phyloP scores from a whole-genome alignment of 2,888 invertebrate species.

The Punctoribates punctum region DNA sequence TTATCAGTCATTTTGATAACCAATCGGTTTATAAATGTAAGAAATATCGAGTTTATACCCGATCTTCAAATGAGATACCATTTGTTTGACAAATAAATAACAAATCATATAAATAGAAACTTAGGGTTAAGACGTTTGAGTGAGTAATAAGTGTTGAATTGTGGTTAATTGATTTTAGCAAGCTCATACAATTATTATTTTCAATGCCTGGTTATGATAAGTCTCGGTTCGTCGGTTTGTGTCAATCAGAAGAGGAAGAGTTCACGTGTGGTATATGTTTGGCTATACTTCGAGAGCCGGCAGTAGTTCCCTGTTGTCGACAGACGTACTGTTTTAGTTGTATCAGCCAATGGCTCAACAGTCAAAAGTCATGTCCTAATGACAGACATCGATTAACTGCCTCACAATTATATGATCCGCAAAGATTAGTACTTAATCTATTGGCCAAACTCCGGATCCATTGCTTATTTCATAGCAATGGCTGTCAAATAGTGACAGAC shows the following conservation, averaged over 20 bases:
- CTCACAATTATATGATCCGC: conserved; percentile 29
- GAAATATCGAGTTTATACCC: no score
- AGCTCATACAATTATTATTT: background rate
- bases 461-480: conserved; percentile 5
- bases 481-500: conserved; percentile 10
- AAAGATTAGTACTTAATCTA: conserved; percentile 32
- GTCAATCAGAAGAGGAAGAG: conserved; percentile 9
- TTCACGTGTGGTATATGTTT: conserved; percentile 34
- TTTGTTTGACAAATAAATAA: no score
- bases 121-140: no score
- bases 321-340: conserved; percentile 21
- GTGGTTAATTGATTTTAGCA: background rate
- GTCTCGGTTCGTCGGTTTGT: background rate
- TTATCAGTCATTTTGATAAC: no score
- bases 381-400: conserved; percentile 12
- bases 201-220: conserved; percentile 20
- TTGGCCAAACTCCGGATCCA: conserved; percentile 22
- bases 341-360: conserved; percentile 19
- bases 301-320: conserved; percentile 30
- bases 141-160: background rate
- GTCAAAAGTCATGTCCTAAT: conserved; percentile 32
- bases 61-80: no score
- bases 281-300: background rate
- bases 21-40: no score
- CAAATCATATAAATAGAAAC: no score